These are phyloP conservation scores for Sciurus vulgaris DNA, from an alignment of 2,797 vertebrate genomes.

Conservation along the genomic window DNA sequence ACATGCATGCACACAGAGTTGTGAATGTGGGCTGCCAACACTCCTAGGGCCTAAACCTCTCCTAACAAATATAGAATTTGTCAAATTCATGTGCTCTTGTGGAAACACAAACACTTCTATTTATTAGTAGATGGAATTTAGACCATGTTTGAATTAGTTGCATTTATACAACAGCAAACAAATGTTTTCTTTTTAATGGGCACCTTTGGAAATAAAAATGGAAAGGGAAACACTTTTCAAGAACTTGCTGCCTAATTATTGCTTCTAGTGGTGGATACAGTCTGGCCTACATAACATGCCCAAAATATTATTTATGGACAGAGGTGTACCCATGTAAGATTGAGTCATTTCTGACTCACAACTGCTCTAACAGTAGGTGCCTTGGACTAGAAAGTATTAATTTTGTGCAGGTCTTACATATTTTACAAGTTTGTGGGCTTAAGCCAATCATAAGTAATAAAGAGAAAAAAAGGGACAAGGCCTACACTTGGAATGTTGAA, in stretches of 20 bases:
- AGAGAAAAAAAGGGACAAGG: slow-evolving; percentile 22
- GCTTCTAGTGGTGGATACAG: not conserved
- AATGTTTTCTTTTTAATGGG: slow-evolving; percentile 54
- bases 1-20: not conserved
- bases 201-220: slow-evolving; percentile 50
- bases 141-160: slow-evolving; percentile 9
- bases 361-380: not conserved
- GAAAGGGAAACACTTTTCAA: slow-evolving; percentile 59
- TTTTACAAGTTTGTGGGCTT: slow-evolving; percentile 47
- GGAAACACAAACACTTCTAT: slow-evolving; percentile 20
- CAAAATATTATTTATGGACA: slow-evolving; percentile 38
- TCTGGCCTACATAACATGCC: not conserved
- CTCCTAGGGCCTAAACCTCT: not conserved
- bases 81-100: not conserved
- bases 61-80: slow-evolving; percentile 44
- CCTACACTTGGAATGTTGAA: not conserved
- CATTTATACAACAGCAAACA: not conserved
- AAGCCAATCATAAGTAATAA: slow-evolving; percentile 24
- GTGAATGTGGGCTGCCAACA: not conserved
- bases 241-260: slow-evolving; percentile 53
- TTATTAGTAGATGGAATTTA: slow-evolving; percentile 27
- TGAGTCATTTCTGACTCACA: slow-evolving; percentile 35
- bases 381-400: slow-evolving; percentile 48
- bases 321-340: slow-evolving; percentile 14
- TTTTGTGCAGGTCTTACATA: slow-evolving; percentile 26